Conservation (phyloP, 2,797 vertebrate species). For the Cossypha caffra region DNA sequence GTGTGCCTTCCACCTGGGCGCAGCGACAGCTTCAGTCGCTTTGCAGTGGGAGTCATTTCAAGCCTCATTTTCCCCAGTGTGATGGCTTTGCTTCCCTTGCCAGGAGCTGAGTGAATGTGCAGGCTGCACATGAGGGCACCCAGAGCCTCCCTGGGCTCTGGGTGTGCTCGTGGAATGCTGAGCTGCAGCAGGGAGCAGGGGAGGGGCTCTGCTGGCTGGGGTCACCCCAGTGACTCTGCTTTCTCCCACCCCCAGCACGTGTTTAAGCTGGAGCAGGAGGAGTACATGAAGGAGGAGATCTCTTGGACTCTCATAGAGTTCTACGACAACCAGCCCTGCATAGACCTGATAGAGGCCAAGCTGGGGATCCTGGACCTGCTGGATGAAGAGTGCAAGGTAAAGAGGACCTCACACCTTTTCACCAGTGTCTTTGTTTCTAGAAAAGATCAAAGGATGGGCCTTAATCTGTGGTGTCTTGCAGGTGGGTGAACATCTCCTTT, state of each 20-base stretch:
- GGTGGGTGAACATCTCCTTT: neutral
- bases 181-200: neutral
- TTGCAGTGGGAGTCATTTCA: neutral
- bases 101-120: neutral
- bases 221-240: neutral
- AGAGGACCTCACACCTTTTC: neutral
- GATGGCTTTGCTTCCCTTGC: neutral
- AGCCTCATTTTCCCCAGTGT: neutral
- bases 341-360: slow-evolving; percentile 93
- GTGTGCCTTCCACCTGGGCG: neutral
- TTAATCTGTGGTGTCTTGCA: neutral
- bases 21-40: neutral
- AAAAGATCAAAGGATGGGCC: neutral
- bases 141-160: neutral
- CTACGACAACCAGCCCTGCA: slow-evolving; percentile 90
- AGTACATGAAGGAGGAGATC: slow-evolving; percentile 90
- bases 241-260: slow-evolving; percentile 82
- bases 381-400: slow-evolving; percentile 96
- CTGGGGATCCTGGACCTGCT: slow-evolving; percentile 93
- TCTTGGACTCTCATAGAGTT: slow-evolving; percentile 91
- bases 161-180: neutral
- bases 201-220: neutral
- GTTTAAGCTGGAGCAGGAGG: slow-evolving; percentile 91
- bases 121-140: rapidly evolving
- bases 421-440: neutral